Base-by-base conservation (phyloP, 2,113 vertebrate genomes). In the Budorcas taxicolor region DNA sequence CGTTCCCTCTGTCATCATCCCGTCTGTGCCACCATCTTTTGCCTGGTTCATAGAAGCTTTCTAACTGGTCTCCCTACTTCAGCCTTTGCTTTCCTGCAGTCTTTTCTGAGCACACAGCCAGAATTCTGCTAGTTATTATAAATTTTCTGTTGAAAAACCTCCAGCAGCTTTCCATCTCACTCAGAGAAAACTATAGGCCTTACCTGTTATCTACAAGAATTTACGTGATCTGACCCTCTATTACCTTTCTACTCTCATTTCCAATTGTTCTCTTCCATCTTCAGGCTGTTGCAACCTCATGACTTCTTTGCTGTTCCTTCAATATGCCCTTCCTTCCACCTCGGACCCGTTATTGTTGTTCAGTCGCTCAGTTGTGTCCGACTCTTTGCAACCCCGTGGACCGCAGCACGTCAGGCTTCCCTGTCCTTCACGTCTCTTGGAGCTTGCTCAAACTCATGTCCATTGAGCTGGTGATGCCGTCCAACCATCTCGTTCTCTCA, bases 91-190 rank as follows among this genome's bases (percentile, higher is more conserved):
- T 67, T 25, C 16, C 80, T 80, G 21, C 1, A 80, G 50, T 52
- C 17, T 93, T 3, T 57, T 85, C 21, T 78, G 67, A 93, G 58
- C 58, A 71, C 13, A 91, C 23, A 90, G 64, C 47, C 36, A 89
- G 31, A 85, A 31, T 71, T 82, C 71, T 13, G 5, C 76, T 62
- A 50, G 10, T 74, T 94, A 52, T 53, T 87, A 43, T 0, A 87
- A 82, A 83, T 87, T 91, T 92, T 83, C 83, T 83, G 5, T 62
- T 62, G 71, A 83, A 88, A 96, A 62, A 55, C 29, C 16, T 62
- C 74, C 15, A 91, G 10, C 9, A 47, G 36, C 25, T 94, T 82
- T 33, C 45, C 36, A 12, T 83, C 31, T 87, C 53, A 64, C 12
- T 91, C 83, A 74, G 71, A 80, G 55, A 94, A 87, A 81, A 74